A percentile compares a stretch with the other conserved stretches of the same genome.
Conservation (phyloP, 2,888 invertebrate genomes). For the Epistrophe grossulariae region DNA sequence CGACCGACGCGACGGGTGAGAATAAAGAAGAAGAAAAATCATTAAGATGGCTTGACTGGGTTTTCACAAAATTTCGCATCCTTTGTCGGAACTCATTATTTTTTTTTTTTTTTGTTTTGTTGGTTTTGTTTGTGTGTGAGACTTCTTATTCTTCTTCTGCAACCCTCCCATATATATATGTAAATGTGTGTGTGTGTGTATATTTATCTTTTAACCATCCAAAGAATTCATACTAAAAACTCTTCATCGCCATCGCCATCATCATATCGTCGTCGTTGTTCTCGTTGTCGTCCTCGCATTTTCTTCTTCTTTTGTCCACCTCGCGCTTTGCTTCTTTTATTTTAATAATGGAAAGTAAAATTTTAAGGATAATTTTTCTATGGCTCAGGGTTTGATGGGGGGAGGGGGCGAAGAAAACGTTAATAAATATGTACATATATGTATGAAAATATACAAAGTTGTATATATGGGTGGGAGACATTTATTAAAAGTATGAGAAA, state of each 20-base stretch:
- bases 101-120: neutral
- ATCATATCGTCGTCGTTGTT: slow-evolving; percentile 30
- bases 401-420: neutral
- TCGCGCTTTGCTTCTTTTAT: slow-evolving; percentile 58
- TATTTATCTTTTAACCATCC: slow-evolving; percentile 49
- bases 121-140: neutral
- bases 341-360: slow-evolving; percentile 72
- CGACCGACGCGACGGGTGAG: no score
- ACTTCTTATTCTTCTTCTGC: neutral
- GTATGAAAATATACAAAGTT: neutral
- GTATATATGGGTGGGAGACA: neutral
- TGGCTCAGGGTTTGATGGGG: slow-evolving; percentile 7
- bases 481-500: slow-evolving; percentile 3
- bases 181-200: slow-evolving; percentile 19
- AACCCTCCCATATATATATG: slow-evolving; percentile 1
- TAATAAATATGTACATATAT: neutral
- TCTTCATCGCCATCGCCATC: slow-evolving; percentile 30
- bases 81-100: slow-evolving; percentile 64
- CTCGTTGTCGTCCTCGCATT: slow-evolving; percentile 25
- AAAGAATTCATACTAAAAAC: slow-evolving; percentile 21
- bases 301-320: slow-evolving; percentile 62
- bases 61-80: slow-evolving; percentile 59
- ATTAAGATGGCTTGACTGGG: slow-evolving; percentile 72
- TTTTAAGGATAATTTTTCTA: slow-evolving; percentile 66
- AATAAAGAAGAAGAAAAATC: slow-evolving; percentile 69